Evolutionary conservation across 2,888 invertebrate species (phyloP), one percentile per base, ranked within the genome.

Genomic region (Branchipolynoe longqiensis): DNA sequence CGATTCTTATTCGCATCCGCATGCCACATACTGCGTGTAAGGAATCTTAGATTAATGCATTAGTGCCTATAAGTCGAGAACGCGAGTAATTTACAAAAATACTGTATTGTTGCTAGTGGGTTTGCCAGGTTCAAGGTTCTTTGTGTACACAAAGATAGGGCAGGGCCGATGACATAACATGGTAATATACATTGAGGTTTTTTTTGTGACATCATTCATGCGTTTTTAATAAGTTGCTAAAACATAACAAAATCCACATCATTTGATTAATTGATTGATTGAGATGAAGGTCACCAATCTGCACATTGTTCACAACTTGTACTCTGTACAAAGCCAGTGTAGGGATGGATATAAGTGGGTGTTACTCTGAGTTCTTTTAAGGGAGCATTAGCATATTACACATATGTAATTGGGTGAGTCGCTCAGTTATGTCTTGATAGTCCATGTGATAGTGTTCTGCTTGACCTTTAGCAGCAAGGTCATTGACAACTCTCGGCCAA

Each of bases 21-120:
- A n/a, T n/a, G n/a, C n/a, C n/a, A n/a, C n/a, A n/a, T n/a, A n/a
- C n/a, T n/a, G n/a, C n/a, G n/a, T n/a, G n/a, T n/a, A n/a, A n/a
- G n/a, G n/a, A n/a, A n/a, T n/a, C n/a, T n/a, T n/a, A n/a, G n/a
- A n/a, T n/a, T n/a, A n/a, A n/a, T n/a, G n/a, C n/a, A n/a, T n/a
- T n/a, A n/a, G n/a, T 69, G 69, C 38, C 69, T 12, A 69, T 69
- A 69, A 69, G 36, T 18, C 69, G 69, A 38, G 69, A 69, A 69
- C 69, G 69, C 69, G 22, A 69, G 38, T 69, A 69, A 69, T 69
- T 69, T 69, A 69, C 69, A 69, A 69, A 69, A 69, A 69, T 69
- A 69, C 38, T 69, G 69, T 69, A 69, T 69, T 69, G 69, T 33
- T 69, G 69, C 38, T 69, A 38, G 69, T 25, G 69, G 25, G 69